Conservation (phyloP, 2,888 invertebrate species). For the Charanyca ferruginea region DNA sequence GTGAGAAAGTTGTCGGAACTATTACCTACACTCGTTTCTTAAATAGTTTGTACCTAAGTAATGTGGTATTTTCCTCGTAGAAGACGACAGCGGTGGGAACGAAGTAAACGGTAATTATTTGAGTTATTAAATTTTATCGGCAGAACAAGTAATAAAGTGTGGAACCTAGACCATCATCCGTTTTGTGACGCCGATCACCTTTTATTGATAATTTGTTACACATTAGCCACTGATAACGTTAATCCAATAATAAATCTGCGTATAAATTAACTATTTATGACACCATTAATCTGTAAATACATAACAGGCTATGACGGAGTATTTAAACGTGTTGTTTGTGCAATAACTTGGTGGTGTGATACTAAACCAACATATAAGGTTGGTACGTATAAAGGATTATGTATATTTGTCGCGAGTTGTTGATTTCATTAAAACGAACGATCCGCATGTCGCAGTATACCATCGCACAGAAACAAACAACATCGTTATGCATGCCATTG, state of each 20-base stretch:
- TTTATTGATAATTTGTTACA: conserved; percentile 37
- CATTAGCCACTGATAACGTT: conserved; percentile 50
- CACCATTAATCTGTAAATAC: conserved; percentile 57
- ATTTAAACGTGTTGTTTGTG: conserved; percentile 55
- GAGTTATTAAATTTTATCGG: conserved; percentile 33
- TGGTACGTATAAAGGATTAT: conserved; percentile 35
- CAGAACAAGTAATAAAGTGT: conserved; percentile 11
- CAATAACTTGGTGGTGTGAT: conserved; percentile 46
- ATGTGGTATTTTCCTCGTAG: conserved; percentile 13
- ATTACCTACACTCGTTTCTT: conserved; percentile 17
- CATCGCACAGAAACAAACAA: conserved; percentile 53
- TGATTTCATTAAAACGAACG: conserved; percentile 49
- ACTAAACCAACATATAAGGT: conserved; percentile 37
- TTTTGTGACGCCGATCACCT: conserved; percentile 31
- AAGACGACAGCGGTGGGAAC: conserved; percentile 6
- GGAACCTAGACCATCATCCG: conserved; percentile 11
- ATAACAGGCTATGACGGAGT: conserved; percentile 47
- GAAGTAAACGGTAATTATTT: conserved; percentile 14
- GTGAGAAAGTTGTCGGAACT: conserved; percentile 53
- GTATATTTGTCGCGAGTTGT: conserved; percentile 39
- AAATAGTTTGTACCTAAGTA: conserved; percentile 28
- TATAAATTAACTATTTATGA: conserved; percentile 65
- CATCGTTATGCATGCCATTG: conserved; percentile 49
- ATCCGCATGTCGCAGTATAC: conserved; percentile 35
- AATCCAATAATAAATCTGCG: conserved; percentile 64